These are phyloP conservation scores for Steinernema hermaphroditum DNA, from an alignment of 2,888 invertebrate species.

Conservation along the genomic window DNA sequence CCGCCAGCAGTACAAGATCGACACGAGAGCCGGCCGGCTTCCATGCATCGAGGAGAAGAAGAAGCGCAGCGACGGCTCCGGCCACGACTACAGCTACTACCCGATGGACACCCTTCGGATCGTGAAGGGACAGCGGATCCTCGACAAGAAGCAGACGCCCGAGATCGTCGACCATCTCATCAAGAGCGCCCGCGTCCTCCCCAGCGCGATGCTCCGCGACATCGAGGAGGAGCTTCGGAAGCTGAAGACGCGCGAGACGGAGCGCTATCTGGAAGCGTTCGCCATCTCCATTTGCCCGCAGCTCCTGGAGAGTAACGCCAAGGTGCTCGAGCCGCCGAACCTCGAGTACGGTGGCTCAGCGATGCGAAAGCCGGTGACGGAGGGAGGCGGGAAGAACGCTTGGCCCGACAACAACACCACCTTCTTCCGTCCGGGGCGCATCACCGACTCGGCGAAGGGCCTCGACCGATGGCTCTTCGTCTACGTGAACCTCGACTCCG, in stretches of 20 bases:
- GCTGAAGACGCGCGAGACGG: not conserved
- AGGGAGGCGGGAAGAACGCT: conserved; percentile 12
- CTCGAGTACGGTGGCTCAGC: not conserved
- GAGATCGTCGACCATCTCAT: not conserved
- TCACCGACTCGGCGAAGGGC: not conserved
- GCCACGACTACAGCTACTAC: not conserved
- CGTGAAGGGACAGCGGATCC: conserved; percentile 10
- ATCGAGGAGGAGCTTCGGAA: not conserved
- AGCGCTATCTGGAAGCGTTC: not conserved
- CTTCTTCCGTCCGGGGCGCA: not conserved
- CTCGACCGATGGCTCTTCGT: conserved; percentile 8
- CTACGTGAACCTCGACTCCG: not conserved
- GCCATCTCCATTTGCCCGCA: not conserved
- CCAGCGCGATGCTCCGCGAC: not conserved
- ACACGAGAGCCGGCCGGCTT: not conserved
- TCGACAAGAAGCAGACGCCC: not conserved
- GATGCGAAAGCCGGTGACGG: not conserved
- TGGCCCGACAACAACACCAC: not conserved
- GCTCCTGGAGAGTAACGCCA: not conserved
- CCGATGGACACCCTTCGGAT: conserved; percentile 3
- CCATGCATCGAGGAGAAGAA: not conserved
- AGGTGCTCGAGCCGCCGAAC: conserved; percentile 4
- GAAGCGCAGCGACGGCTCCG: not conserved
- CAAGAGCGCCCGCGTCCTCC: not conserved
- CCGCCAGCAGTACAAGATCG: not conserved